Percentiles rank a stretch among this genome's conserved stretches.
Evolutionary conservation across 2,113 vertebrate genomes (phyloP).

Genomic region (Butastur rufipennis): DNA sequence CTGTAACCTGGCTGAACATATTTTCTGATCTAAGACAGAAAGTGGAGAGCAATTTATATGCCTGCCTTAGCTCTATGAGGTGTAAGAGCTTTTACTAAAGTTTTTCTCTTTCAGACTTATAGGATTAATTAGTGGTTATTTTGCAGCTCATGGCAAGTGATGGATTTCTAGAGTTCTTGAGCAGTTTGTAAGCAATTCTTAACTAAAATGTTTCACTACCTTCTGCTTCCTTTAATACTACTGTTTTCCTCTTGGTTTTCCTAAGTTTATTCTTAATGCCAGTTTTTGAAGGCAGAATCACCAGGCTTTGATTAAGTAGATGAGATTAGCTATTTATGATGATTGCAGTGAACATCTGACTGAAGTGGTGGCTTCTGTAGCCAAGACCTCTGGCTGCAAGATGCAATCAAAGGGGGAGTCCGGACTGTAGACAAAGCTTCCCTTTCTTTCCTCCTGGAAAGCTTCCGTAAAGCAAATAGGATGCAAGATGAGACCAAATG

Average conservation of each 20-base stretch:
- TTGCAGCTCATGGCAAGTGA: not conserved
- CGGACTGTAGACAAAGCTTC: not conserved
- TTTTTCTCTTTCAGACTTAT: not conserved
- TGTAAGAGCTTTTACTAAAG: conserved; percentile 5
- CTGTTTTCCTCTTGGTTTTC: not conserved
- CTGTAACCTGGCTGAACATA: conserved; percentile 36
- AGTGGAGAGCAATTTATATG: conserved; percentile 24
- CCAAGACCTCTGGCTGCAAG: not conserved
- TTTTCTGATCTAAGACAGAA: conserved; percentile 35
- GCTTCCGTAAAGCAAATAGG: not conserved
- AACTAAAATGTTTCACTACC: not conserved
- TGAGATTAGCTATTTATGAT: not conserved
- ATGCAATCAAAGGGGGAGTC: not conserved
- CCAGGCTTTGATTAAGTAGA: not conserved
- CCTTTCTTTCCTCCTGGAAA: not conserved
- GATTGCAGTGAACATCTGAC: not conserved
- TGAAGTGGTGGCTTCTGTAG: not conserved
- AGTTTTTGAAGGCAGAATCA: not conserved
- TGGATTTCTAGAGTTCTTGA: not conserved
- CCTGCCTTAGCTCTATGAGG: not conserved
- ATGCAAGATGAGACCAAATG: not conserved
- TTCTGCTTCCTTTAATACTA: not conserved
- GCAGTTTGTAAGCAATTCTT: not conserved
- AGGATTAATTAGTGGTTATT: conserved; percentile 45
- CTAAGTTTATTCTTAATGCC: not conserved